A percentile compares a stretch with the other conserved stretches of the same genome.
Evolutionary conservation across 2,797 vertebrate species (phyloP).

Genomic region (Neoniphon sammara): DNA sequence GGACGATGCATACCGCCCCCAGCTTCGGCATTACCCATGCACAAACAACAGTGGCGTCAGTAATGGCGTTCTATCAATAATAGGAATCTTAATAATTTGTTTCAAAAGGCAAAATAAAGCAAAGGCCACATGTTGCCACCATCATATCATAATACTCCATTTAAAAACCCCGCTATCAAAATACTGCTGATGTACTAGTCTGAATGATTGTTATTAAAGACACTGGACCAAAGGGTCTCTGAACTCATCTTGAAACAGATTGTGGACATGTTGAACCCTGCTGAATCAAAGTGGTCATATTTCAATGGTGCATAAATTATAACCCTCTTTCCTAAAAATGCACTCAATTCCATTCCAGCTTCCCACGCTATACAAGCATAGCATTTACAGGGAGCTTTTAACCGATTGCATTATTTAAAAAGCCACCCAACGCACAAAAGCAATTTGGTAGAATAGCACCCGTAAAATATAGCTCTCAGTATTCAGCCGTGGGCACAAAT

Average conservation of each 20-base stretch:
- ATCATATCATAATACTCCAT: constrained; percentile 65
- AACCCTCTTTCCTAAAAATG: constrained; percentile 76
- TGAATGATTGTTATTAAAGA: constrained; percentile 73
- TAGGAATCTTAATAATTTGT: constrained; percentile 48
- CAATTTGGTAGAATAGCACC: constrained; percentile 83
- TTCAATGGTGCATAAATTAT: constrained; percentile 80
- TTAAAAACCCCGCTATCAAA: constrained; percentile 48
- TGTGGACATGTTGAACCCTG: constrained; percentile 71
- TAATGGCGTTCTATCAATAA: constrained; percentile 31
- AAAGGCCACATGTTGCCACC: constrained; percentile 55
- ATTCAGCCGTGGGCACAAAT: constrained; percentile 74
- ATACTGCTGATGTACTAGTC: constrained; percentile 30
- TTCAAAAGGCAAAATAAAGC: constrained; percentile 54
- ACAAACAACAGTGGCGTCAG: constrained; percentile 8
- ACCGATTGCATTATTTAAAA: constrained; percentile 85
- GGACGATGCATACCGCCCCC: constrained; percentile 16
- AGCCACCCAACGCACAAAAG: constrained; percentile 80
- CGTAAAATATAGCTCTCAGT: constrained; percentile 79
- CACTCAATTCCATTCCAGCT: constrained; percentile 73
- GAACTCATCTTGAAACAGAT: constrained; percentile 69
- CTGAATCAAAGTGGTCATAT: constrained; percentile 69
- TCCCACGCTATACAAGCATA: constrained; percentile 73
- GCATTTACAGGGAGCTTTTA: constrained; percentile 83
- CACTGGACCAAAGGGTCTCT: constrained; percentile 52
- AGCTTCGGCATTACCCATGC: constrained; percentile 24